Percentiles rank a stretch among this genome's conserved stretches.
phyloP scores from a whole-genome alignment of 2,888 invertebrate species.

The Melolontha melolontha region DNA sequence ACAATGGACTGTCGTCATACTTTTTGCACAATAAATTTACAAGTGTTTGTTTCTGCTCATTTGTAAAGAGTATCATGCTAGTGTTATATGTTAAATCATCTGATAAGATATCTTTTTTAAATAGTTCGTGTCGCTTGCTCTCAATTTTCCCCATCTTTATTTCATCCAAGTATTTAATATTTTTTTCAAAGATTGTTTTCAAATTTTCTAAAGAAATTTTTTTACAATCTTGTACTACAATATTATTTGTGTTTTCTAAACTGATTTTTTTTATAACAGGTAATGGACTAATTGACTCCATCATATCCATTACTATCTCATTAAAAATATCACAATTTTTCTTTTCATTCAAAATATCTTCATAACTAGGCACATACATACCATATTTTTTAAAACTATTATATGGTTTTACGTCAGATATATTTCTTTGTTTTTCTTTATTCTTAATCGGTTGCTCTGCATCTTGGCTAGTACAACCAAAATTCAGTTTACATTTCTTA shows the following conservation, averaged over 20 bases:
- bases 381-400: too few relatives aligned
- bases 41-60: slow-evolving; percentile 56
- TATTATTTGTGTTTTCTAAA: slow-evolving; percentile 1
- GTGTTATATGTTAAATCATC: slow-evolving; percentile 53
- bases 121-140: slow-evolving; percentile 45
- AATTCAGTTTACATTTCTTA: too few relatives aligned
- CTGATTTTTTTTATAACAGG: background rate
- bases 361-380: slow-evolving; percentile 25
- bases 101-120: slow-evolving; percentile 9
- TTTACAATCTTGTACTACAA: slow-evolving; percentile 45
- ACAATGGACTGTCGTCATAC: slow-evolving; percentile 47
- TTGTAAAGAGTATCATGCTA: slow-evolving; percentile 56
- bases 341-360: slow-evolving; percentile 34
- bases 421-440: too few relatives aligned
- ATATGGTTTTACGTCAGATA: too few relatives aligned
- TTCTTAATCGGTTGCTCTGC: too few relatives aligned
- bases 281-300: background rate
- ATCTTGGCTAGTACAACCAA: too few relatives aligned
- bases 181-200: slow-evolving; percentile 40
- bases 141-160: slow-evolving; percentile 43
- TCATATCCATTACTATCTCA: background rate
- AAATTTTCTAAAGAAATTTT: slow-evolving; percentile 44
- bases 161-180: slow-evolving; percentile 45
- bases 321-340: slow-evolving; percentile 17
- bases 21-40: slow-evolving; percentile 50